These are phyloP conservation scores for Polyergus mexicanus DNA, from an alignment of 1,140 invertebrate species.

Conservation along the genomic window DNA sequence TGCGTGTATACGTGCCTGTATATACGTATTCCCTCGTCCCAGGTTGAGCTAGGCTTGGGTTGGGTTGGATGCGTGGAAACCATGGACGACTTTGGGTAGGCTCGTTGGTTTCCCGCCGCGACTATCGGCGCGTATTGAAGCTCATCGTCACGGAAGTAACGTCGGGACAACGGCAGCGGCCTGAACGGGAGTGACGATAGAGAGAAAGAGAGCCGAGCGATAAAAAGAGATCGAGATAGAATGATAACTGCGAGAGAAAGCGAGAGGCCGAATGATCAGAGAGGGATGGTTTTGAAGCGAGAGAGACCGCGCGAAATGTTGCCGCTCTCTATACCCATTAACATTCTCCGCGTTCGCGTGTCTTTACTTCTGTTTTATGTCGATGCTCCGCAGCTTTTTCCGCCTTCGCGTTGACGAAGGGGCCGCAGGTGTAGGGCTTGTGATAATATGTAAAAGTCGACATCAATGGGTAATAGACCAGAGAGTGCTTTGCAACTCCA, in stretches of 20 bases:
- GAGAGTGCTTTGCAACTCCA: conserved; percentile 23
- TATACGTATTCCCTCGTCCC: conserved; percentile 70
- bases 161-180: conserved; percentile 84
- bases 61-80: conserved; percentile 82
- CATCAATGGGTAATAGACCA: conserved; percentile 46
- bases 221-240: conserved; percentile 48
- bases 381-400: conserved; percentile 71
- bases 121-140: conserved; percentile 86
- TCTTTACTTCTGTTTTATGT: conserved; percentile 73
- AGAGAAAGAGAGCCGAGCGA: conserved; percentile 45
- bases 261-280: conserved; percentile 12
- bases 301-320: conserved; percentile 73
- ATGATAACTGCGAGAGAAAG: conserved; percentile 50
- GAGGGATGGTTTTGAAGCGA: conserved; percentile 38
- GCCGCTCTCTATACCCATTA: conserved; percentile 45
- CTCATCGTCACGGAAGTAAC: conserved; percentile 86
- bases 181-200: conserved; percentile 79
- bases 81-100: conserved; percentile 85
- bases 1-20: conserved; percentile 41
- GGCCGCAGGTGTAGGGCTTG: conserved; percentile 42
- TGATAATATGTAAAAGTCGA: conserved; percentile 40
- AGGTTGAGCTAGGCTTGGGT: conserved; percentile 77
- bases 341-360: conserved; percentile 49
- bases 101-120: conserved; percentile 85
- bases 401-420: conserved; percentile 45